These are phyloP conservation scores for Anagrus nilaparvatae DNA, from an alignment of 1,140 invertebrate species.

Conservation along the genomic window DNA sequence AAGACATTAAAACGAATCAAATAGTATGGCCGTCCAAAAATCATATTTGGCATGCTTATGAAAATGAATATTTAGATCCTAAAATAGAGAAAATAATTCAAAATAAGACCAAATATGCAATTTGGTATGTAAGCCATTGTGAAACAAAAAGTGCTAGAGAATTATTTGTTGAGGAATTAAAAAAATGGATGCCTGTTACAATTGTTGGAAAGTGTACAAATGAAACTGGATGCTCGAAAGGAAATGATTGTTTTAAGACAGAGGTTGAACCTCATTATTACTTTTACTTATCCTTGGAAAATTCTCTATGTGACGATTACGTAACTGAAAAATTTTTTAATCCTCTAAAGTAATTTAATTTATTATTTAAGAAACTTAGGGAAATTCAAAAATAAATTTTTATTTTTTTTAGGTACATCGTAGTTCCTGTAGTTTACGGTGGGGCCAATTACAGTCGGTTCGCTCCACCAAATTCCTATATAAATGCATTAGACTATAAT, in stretches of 20 bases:
- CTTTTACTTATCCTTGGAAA: conserved; percentile 62
- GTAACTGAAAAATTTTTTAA: conserved; percentile 54
- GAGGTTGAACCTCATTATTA: conserved; percentile 44
- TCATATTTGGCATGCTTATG: no score
- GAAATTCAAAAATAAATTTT: no score
- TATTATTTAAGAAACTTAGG: no score
- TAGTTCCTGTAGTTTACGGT: conserved; percentile 47
- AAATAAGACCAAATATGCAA: no score
- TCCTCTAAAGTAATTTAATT: conserved; percentile 35
- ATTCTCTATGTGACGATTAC: conserved; percentile 50
- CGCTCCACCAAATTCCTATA: conserved; percentile 49
- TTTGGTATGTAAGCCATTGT: conserved; percentile 60
- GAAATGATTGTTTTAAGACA: conserved; percentile 34
- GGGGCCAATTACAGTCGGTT: conserved; percentile 43
- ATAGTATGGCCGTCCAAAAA: no score
- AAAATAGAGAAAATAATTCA: no score
- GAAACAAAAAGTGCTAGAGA: conserved; percentile 41
- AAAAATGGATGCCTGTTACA: conserved; percentile 49
- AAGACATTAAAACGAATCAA: no score
- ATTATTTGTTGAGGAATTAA: conserved; percentile 45
- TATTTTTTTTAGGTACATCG: conserved; percentile 26
- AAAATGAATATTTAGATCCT: no score
- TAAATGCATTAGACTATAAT: conserved; percentile 47
- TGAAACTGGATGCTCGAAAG: conserved; percentile 27
- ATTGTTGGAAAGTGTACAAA: conserved; percentile 55